Evolutionary conservation across 1,140 invertebrate genomes (phyloP), one percentile per base, ranked within the genome.

Genomic region (Berghia stephanieae): DNA sequence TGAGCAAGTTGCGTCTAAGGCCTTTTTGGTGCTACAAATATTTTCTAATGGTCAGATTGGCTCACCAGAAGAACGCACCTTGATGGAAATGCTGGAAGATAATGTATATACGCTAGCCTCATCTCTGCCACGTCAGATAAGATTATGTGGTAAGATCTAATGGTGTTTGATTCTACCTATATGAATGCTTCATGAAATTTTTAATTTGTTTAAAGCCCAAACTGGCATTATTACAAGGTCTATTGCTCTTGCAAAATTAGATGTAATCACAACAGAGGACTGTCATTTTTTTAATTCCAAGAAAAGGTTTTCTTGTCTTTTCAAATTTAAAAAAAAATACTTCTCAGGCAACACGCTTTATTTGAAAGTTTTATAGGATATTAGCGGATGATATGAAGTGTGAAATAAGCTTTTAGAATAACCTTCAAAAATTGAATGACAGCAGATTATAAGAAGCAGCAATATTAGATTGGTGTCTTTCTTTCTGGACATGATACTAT

Each of bases 31-130:
- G 3, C 75, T 88, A 46, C 81, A 85, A 57, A 63, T 74, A 21
- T 88, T 84, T 68, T 77, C 63, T 38, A 73, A 78, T 6, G 78
- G 74, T 40, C 81, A 83, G 49, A 46, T 75, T 0, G 78, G 78
- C 0, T 60, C 75, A 31, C 78, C 82, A 24, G 80, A 79, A 40
- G 77, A 80, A 55, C 69, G 67, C n/a, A 42, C 81, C 43, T 81
- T 88, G 55, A 77, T 83, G 68, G 83, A 83, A n/a, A 83, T 88
- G 46, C 77, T 88, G 40, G 83, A 86, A 71, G 86, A 88, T 44
- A 86, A 86, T 57, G 73, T 88, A 5, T 82, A 83, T 55, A 78
- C 78, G 21, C 73, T 87, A 6, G 74, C 83, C 6, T 85, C 83
- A 57, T 82, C 85, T 3, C 76, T 88, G 3, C 85, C 85, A 16